Base-by-base conservation (phyloP, 2,888 invertebrate species). In the Drosophila bunnanda region DNA sequence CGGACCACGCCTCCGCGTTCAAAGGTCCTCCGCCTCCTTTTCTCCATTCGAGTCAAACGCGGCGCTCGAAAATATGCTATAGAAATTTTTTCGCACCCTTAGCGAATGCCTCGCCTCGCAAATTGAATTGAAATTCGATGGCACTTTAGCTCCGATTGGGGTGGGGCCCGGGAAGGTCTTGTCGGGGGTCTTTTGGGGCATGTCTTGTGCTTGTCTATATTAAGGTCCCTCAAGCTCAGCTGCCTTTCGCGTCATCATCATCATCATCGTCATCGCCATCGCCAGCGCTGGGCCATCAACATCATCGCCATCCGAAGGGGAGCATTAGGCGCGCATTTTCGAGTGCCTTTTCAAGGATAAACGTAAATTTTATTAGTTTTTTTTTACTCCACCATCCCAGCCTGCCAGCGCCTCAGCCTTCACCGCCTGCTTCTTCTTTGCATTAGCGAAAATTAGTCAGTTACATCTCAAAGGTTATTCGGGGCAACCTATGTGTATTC, bases 291-390 rank as follows among this genome's bases (percentile, higher is more conserved):
- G 36, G 28, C 41, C 43, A 28, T 25, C 73, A 46, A 56, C 46
- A 46, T 46, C 56, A 57, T 62, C 60, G 61, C 44, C 44, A 60
- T 44, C 41, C 46, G 54, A 67, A 67, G 76, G 39, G 62, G 60
- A 76, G 83, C 88, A 83, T 82, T 83, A 83, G 88, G 82, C 88
- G 88, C 88, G 80, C 80, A 88, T 83, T 88, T 85, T 88, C 86
- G 78, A 83, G 89, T 83, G 84, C 84, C 79, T 83, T 79, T 87
- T 73, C 76, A 86, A 77, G 89, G 89, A 87, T 86, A 80, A 84
- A 87, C 87, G 88, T 87, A 87, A 89, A 86, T 86, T 86, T 86
- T 86, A 89, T 86, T 86, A 86, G 86, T 86, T 85, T 86, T 77
- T 86, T 76, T 72, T 71, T 55, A 52, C 48, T 64, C 54, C 60